Evolutionary conservation across 2,888 invertebrate genomes (phyloP), one percentile per base, ranked within the genome.

Genomic region (Lampropteryx suffumata): DNA sequence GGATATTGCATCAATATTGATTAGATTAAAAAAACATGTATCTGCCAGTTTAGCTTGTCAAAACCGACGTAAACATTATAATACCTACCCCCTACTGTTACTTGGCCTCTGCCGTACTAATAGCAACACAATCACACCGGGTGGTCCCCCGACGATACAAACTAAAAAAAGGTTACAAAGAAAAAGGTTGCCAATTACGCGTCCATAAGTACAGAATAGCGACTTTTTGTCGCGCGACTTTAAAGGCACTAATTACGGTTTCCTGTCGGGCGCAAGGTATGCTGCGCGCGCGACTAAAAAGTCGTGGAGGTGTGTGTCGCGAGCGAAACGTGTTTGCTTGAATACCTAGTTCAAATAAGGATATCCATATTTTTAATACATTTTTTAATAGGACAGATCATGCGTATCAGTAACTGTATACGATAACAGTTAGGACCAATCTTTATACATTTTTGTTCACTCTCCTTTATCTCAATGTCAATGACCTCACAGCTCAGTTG

Each of bases 241-340:
- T 65, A 67, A 72, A 68, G 73, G 75, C 57, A 64, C 69, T 74
- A 74, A 75, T 75, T 72, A 74, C 67, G 62, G 64, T 59, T 68
- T 71, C 73, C 73, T 65, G 71, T 53, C 59, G 59, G 69, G 57
- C 55, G 57, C 57, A 50, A 45, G 63, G 72, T 60, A 69, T 65
- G 73, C 57, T 37, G 54, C 55, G 52, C 64, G 60, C 50, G 67
- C 70, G 70, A 65, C 62, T 65, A 70, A 74, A 69, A 73, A 72
- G 67, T 69, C 65, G 59, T 40, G 8, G 67, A 74, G 74, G 72
- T 73, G 74, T 70, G 64, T 60, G 52, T 46, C 50, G 51, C 57
- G 57, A 49, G 43, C 56, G 50, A 56, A 61, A 65, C 59, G 63
- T 48, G 58, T 36, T 55, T 55, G 59, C 42, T 51, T 33, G 57